A percentile compares a stretch with the other conserved stretches of the same genome.
These are phyloP conservation scores for Drosophila auraria DNA, from an alignment of 1,140 invertebrate genomes.

Conservation along the genomic window DNA sequence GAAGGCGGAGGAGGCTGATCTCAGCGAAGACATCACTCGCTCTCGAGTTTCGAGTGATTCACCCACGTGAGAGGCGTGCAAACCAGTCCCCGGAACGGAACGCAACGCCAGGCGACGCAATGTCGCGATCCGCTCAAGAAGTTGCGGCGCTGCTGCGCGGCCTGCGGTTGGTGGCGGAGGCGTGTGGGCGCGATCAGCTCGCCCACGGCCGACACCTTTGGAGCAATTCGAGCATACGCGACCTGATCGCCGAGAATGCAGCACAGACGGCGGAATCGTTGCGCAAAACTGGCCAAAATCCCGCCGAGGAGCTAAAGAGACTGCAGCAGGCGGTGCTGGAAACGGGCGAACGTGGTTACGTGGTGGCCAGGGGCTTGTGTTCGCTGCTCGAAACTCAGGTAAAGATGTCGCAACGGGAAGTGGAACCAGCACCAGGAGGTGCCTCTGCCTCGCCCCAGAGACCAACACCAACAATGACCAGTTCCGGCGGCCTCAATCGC, in stretches of 20 bases:
- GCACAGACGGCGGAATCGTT: constrained; percentile 58
- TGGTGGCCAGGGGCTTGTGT: constrained; percentile 68
- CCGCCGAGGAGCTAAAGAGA: constrained; percentile 58
- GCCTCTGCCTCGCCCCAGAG: neutral
- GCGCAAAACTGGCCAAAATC: constrained; percentile 72
- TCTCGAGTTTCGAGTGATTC: constrained; percentile 8
- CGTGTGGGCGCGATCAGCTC: constrained; percentile 87
- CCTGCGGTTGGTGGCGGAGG: constrained; percentile 87
- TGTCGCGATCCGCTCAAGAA: constrained; percentile 86
- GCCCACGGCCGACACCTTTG: constrained; percentile 86
- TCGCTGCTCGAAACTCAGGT: constrained; percentile 59
- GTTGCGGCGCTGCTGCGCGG: constrained; percentile 87
- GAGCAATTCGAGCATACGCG: constrained; percentile 88
- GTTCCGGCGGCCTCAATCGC: neutral
- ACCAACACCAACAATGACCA: neutral
- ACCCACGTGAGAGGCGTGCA: constrained; percentile 8
- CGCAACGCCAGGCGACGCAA: constrained; percentile 11
- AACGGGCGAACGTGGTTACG: constrained; percentile 69
- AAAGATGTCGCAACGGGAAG: constrained; percentile 40
- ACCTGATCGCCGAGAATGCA: constrained; percentile 85
- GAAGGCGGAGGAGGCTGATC: neutral
- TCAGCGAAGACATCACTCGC: constrained; percentile 10
- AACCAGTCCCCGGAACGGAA: constrained; percentile 6
- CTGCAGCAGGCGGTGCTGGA: constrained; percentile 64
- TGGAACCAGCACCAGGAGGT: neutral